These are phyloP conservation scores for Aurelia sp. DNA, from an alignment of 30 jellyfish, hydroid and myxozoan species.

Conservation along the genomic window DNA sequence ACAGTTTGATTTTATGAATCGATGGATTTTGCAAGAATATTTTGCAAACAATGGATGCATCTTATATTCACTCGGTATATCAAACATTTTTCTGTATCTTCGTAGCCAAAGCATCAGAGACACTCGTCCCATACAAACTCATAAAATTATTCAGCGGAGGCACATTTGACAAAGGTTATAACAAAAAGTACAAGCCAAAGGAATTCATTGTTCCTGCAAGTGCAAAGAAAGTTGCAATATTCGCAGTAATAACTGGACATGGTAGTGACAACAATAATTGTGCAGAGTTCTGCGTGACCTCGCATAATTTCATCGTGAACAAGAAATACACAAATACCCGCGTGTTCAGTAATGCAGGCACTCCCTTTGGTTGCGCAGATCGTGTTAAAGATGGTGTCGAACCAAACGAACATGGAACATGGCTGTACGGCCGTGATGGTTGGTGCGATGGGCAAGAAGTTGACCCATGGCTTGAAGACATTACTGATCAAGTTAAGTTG, in stretches of 20 bases:
- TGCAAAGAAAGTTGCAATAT: constrained; percentile 73
- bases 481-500: constrained; percentile 82
- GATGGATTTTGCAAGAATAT: no score
- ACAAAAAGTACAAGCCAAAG: constrained; percentile 69
- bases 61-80: no score
- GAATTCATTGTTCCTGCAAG: constrained; percentile 77
- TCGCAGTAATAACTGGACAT: constrained; percentile 97
- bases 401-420: constrained; percentile 99
- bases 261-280: constrained; percentile 98
- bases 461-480: constrained; percentile 97
- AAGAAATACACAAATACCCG: constrained; percentile 78
- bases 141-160: constrained; percentile 89
- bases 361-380: constrained; percentile 98
- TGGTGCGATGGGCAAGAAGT: constrained; percentile 99
- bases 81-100: background rate
- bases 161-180: constrained; percentile 82
- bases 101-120: constrained; percentile 42
- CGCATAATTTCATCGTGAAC: constrained; percentile 86
- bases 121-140: constrained; percentile 74
- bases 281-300: constrained; percentile 98
- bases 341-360: constrained; percentile 95
- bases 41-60: no score
- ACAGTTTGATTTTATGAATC: no score
- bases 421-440: constrained; percentile 99
- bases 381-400: constrained; percentile 92